phyloP scores from a whole-genome alignment of 2,888 invertebrate species.

The Cephalotes varians region DNA sequence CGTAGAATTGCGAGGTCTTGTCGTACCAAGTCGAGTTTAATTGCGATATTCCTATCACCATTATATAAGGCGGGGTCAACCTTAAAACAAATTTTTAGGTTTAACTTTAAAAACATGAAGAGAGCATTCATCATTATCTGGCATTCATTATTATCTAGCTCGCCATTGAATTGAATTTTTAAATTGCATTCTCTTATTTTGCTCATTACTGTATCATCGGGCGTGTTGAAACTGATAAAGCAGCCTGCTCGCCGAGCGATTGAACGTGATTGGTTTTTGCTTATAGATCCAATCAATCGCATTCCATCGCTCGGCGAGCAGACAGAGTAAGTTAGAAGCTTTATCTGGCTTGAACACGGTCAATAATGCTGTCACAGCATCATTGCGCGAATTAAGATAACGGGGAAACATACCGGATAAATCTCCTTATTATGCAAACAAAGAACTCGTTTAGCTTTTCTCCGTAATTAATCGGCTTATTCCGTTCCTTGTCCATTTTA shows the following conservation, averaged over 20 bases:
- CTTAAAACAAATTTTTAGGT: constrained; percentile 74
- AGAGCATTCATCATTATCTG: background rate
- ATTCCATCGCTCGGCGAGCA: no score
- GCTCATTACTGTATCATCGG: background rate
- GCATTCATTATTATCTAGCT: background rate
- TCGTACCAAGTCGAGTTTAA: constrained; percentile 84
- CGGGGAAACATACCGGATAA: constrained; percentile 82
- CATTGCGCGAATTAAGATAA: constrained; percentile 3
- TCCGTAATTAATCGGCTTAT: constrained; percentile 61
- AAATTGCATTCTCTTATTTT: background rate
- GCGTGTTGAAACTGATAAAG: no score
- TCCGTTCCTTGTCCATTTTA: constrained; percentile 63
- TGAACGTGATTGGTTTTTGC: no score
- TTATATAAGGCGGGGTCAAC: constrained; percentile 86
- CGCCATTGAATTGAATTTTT: background rate
- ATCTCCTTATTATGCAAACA: constrained; percentile 81
- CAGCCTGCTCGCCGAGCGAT: no score
- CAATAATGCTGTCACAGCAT: constrained; percentile 4
- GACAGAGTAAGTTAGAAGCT: no score
- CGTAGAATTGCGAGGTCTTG: constrained; percentile 83
- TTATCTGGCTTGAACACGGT: no score
- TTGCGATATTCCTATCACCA: constrained; percentile 84
- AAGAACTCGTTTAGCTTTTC: constrained; percentile 70
- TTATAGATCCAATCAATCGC: no score
- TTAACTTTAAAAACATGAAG: background rate